phyloP scores from a whole-genome alignment of 2,888 invertebrate species.

The Vannuccia rotundouncinata region DNA sequence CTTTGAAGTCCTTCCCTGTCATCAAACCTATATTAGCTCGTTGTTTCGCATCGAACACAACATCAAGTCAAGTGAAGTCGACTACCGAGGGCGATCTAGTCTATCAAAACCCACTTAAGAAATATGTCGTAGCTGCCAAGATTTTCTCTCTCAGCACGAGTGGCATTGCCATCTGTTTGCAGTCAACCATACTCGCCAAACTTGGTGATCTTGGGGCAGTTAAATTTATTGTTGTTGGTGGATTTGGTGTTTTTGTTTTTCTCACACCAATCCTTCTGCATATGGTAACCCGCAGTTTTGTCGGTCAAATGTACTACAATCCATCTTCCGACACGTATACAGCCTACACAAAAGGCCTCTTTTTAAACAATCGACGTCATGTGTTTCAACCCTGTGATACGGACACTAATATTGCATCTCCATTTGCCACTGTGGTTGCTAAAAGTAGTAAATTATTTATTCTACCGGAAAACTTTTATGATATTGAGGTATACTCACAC shows the following conservation, averaged over 20 bases:
- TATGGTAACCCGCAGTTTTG: constrained; percentile 15
- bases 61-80: too few species aligned
- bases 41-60: too few species aligned
- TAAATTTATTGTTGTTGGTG: constrained; percentile 23
- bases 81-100: neutral
- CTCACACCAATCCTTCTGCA: constrained; percentile 33
- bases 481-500: neutral
- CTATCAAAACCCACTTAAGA: constrained; percentile 17
- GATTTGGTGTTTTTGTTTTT: constrained; percentile 32
- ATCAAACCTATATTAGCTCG: too few species aligned
- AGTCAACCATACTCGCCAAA: neutral
- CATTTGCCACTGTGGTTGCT: constrained; percentile 7
- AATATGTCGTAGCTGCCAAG: neutral
- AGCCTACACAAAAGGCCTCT: constrained; percentile 31
- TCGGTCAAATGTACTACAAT: constrained; percentile 7
- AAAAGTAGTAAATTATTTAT: neutral
- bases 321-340: neutral
- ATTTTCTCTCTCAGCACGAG: constrained; percentile 23
- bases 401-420: neutral
- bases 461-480: neutral
- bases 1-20: too few species aligned
- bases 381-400: neutral
- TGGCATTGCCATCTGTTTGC: neutral
- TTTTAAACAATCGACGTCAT: neutral
- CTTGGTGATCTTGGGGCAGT: constrained; percentile 29